Conservation (phyloP, 2,113 vertebrate species). For the Saccopteryx bilineata region DNA sequence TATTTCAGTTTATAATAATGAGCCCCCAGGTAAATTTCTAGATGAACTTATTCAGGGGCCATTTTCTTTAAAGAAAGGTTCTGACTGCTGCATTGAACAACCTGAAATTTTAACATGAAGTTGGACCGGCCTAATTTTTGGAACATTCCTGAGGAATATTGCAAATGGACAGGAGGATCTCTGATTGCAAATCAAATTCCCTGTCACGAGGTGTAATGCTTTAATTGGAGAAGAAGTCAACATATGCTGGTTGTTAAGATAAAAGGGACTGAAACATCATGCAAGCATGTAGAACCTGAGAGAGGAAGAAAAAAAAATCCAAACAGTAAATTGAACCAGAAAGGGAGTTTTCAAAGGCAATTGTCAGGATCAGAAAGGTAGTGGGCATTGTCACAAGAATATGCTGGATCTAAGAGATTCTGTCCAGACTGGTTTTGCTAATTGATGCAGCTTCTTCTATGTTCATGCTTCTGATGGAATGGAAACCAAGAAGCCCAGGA, state of each 20-base stretch:
- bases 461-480: background rate
- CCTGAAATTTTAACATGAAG: background rate
- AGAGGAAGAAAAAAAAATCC: background rate
- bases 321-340: background rate
- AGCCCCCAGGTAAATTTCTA: background rate
- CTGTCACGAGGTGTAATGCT: background rate
- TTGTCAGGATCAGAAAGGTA: background rate
- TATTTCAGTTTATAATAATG: slow-evolving; percentile 9
- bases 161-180: background rate
- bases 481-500: background rate
- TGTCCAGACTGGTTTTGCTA: background rate
- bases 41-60: background rate
- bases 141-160: background rate
- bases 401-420: background rate
- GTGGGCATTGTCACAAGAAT: background rate
- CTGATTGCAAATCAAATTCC: background rate
- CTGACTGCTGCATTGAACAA: background rate
- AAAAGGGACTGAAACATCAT: background rate
- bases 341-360: background rate
- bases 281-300: background rate
- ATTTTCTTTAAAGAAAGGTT: background rate
- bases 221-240: background rate
- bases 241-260: background rate
- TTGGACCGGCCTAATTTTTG: background rate
- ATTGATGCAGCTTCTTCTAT: background rate